Evolutionary conservation across 2,888 invertebrate genomes (phyloP).

Genomic region (Eudemis profundana): DNA sequence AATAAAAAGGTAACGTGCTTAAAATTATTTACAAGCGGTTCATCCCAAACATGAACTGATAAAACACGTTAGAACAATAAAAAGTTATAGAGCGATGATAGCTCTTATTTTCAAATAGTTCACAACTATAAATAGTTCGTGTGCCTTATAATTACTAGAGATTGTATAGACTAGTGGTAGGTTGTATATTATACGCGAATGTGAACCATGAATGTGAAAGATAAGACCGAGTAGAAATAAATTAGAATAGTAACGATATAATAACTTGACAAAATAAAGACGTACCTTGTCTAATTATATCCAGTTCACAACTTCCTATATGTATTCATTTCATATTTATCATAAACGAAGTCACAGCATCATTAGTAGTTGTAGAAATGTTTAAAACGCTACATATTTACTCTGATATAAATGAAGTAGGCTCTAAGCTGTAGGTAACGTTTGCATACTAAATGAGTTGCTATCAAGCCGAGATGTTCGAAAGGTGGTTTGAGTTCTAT

Average conservation of each 20-base stretch:
- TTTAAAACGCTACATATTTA: slow-evolving; percentile 1
- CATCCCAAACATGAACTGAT: slow-evolving; percentile 41
- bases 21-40: slow-evolving; percentile 57
- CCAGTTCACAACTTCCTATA: no score
- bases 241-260: no score
- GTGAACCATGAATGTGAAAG: no score
- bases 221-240: no score
- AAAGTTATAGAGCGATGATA: slow-evolving; percentile 15
- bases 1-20: slow-evolving; percentile 77
- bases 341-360: no score
- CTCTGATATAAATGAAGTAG: background rate
- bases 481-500: slow-evolving; percentile 15
- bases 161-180: no score
- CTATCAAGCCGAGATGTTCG: slow-evolving; percentile 14
- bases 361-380: no score
- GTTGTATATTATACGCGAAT: no score
- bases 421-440: background rate
- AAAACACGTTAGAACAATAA: slow-evolving; percentile 30
- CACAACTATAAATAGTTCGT: background rate
- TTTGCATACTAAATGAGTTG: background rate
- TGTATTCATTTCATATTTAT: no score
- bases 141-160: no score
- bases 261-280: no score
- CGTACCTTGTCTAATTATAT: no score
- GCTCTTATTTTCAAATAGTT: slow-evolving; percentile 15